Base-by-base conservation (phyloP, 1,140 invertebrate species). In the Drosophila carrolli region DNA sequence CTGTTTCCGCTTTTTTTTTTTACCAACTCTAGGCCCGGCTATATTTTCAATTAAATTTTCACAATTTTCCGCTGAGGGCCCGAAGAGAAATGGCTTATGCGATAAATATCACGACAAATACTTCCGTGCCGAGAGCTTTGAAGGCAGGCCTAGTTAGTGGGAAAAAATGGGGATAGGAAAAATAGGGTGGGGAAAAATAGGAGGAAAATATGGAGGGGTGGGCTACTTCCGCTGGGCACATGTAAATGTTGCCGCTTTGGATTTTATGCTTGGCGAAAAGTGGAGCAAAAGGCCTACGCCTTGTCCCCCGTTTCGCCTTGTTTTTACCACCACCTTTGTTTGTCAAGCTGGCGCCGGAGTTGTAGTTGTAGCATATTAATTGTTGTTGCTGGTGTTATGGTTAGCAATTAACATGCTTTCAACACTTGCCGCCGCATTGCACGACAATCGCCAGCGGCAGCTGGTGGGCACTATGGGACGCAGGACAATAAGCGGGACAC, bases 101-200 rank as follows among this genome's bases (percentile, higher is more conserved):
- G 83, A 88, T 88, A 88, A 88, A 88, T 88, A 80, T 88, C 83
- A 74, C 61, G 83, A 88, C 84, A 88, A 86, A 88, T 86, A 82
- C 83, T 86, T 86, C 79, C 83, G 76, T 32, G 51, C 59, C 37
- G 29, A 54, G 57, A 63, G 63, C 75, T 84, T 61, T 56, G 47
- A 46, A 60, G 58, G 19, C 35, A 47, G 44, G 29, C 48, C 59
- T 67, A 53, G 55, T 65, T 48, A 32, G 29, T 32, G 14, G 37
- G 5, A 67, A 16, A 4, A 29, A 44, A 19, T 27, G 37, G 14
- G 1, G 1, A 19, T 6, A 9, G 41, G 10, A 38, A 5, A 8
- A 40, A 27, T 1, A 38, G 9, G 11, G 35, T 10, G 16, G 14
- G 40, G 5, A 14, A 29, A 61, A 41, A 58, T 40, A 23, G 50